These are phyloP conservation scores for Lanius ludovicianus DNA, from an alignment of 2,113 vertebrate species.

Conservation along the genomic window DNA sequence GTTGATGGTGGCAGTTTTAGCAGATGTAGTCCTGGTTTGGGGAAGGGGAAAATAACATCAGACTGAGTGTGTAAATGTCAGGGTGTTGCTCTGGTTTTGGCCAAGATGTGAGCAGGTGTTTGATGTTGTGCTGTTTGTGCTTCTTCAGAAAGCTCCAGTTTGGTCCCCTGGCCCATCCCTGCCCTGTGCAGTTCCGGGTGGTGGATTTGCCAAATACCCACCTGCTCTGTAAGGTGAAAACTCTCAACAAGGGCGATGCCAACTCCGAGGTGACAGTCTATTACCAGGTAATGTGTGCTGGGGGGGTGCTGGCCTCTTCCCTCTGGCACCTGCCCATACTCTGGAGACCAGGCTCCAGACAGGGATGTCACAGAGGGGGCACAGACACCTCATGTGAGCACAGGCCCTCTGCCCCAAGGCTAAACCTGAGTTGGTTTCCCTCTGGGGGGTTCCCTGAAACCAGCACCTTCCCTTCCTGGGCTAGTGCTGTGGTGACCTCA, in stretches of 20 bases:
- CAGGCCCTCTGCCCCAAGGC: neutral
- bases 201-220: conserved; percentile 85
- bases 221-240: conserved; percentile 91
- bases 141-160: conserved; percentile 85
- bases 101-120: neutral
- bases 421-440: neutral
- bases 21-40: neutral
- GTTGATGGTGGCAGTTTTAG: neutral
- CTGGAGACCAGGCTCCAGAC: neutral
- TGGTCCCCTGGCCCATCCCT: conserved; percentile 75
- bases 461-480: neutral
- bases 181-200: conserved; percentile 90
- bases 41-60: neutral
- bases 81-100: neutral
- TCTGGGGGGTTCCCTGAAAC: neutral
- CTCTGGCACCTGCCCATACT: neutral
- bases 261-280: conserved; percentile 97
- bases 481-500: neutral
- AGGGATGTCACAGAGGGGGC: neutral
- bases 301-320: neutral
- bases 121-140: conserved; percentile 16
- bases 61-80: accelerated
- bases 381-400: accelerated
- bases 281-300: conserved; percentile 81
- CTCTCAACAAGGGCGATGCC: conserved; percentile 90